Percentiles rank a stretch among this genome's conserved stretches.
Conservation (phyloP, 2,888 invertebrate species). For the Nipponacmea schrenckii region DNA sequence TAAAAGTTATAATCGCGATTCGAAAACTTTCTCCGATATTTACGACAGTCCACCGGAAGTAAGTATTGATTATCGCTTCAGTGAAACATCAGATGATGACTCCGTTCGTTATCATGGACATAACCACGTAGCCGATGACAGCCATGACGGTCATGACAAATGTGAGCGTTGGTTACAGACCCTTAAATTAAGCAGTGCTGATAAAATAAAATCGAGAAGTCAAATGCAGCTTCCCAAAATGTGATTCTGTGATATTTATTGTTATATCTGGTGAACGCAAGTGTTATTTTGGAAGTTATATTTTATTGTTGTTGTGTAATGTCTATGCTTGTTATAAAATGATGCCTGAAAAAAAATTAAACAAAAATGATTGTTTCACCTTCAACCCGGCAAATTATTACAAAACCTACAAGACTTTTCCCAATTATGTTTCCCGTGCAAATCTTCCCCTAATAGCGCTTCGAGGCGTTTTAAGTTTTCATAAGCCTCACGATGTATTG, state of each 20-base stretch:
- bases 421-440: too few species aligned
- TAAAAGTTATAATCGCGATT: slow-evolving; percentile 18
- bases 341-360: too few species aligned
- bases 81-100: slow-evolving; percentile 28
- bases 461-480: too few species aligned
- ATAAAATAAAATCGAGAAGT: slow-evolving; percentile 54
- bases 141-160: slow-evolving; percentile 45
- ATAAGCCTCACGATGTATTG: too few species aligned
- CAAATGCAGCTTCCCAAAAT: slow-evolving; percentile 56
- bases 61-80: slow-evolving; percentile 23
- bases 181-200: slow-evolving; percentile 45
- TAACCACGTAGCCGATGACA: slow-evolving; percentile 33
- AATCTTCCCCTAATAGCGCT: too few species aligned
- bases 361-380: too few species aligned
- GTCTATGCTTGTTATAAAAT: too few species aligned
- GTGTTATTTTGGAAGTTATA: too few species aligned
- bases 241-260: slow-evolving; percentile 23
- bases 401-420: too few species aligned
- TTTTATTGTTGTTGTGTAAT: too few species aligned
- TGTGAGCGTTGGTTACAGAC: slow-evolving; percentile 56
- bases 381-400: too few species aligned
- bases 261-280: not conserved
- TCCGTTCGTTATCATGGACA: slow-evolving; percentile 24
- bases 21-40: slow-evolving; percentile 15
- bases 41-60: slow-evolving; percentile 26